Evolutionary conservation across 1,140 invertebrate genomes (phyloP), one percentile per base, ranked within the genome.

Genomic region (Aphelinus atriplicis): DNA sequence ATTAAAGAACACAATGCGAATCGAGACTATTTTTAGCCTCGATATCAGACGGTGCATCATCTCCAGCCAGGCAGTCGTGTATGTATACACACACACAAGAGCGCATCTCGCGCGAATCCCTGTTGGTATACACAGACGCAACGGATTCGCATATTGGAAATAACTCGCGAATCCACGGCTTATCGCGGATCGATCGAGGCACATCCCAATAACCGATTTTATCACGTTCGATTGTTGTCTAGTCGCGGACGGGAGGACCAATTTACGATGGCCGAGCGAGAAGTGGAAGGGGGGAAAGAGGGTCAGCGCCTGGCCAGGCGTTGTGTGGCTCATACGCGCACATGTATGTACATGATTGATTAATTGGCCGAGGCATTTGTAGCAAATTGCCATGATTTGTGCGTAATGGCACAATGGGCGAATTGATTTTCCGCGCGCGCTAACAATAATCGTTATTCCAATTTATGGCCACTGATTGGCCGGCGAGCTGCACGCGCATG

Each of bases 391-490:
- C 7, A n/a, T 50, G 50, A 60, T 69, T 69, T 60, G 26, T 69
- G 26, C 26, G 46, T 48, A 69, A 69, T 61, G 56, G 2, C 42
- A 6, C 48, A 65, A 7, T 42, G 26, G 26, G 26, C 26, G 26
- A 26, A 26, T 26, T 26, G 26, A 43, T 6, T 51, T n/a, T 46
- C 4, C 5, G 45, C 2, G 9, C 58, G 6, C 45, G 10, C 9
- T 43, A 63, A 47, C 45, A 69, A 60, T 69, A 63, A 63, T 71
- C 47, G 26, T 55, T 71, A 63, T 61, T 70, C n/a, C 10, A 68
- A 68, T 68, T 68, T 68, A 68, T 68, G 10, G 50, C 50, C 43
- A 7, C 3, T 48, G 66, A 58, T 53, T 65, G 10, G 46, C 26
- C 26, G 26, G 26, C 26, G 26, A 26, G 26, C 26, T 26, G 26